These are phyloP conservation scores for Bactericera cockerelli DNA, from an alignment of 1,140 invertebrate genomes.

Conservation along the genomic window DNA sequence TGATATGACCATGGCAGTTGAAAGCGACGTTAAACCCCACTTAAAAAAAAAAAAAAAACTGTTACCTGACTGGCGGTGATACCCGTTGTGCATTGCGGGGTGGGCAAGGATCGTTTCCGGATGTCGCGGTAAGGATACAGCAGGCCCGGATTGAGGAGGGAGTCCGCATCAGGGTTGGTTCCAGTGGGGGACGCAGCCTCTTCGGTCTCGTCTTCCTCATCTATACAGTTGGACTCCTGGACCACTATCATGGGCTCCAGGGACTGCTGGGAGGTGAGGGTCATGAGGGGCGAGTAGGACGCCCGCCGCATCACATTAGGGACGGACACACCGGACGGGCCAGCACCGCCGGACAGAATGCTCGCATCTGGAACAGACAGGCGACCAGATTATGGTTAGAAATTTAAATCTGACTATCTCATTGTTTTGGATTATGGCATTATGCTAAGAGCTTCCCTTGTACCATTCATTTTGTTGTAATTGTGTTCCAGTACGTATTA, in stretches of 20 bases:
- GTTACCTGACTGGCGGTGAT: slow-evolving; percentile 67
- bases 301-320: not conserved
- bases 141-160: slow-evolving; percentile 50
- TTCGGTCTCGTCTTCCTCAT: slow-evolving; percentile 42
- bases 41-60: too few species aligned
- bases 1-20: too few species aligned
- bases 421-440: too few species aligned
- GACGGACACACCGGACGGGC: not conserved
- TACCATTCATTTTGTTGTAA: too few species aligned
- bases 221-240: slow-evolving; percentile 1
- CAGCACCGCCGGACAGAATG: not conserved
- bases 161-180: slow-evolving; percentile 35
- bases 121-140: slow-evolving; percentile 59
- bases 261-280: slow-evolving; percentile 9
- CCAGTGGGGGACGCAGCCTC: slow-evolving; percentile 29
- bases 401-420: too few species aligned
- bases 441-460: too few species aligned
- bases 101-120: slow-evolving; percentile 63
- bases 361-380: slow-evolving; percentile 5
- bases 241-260: slow-evolving; percentile 10
- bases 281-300: slow-evolving; percentile 8
- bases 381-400: not conserved
- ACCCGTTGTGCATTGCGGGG: slow-evolving; percentile 61
- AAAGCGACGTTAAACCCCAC: too few species aligned
- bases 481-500: too few species aligned